These are phyloP conservation scores for Macaria notata DNA, from an alignment of 2,888 invertebrate species.

Conservation along the genomic window DNA sequence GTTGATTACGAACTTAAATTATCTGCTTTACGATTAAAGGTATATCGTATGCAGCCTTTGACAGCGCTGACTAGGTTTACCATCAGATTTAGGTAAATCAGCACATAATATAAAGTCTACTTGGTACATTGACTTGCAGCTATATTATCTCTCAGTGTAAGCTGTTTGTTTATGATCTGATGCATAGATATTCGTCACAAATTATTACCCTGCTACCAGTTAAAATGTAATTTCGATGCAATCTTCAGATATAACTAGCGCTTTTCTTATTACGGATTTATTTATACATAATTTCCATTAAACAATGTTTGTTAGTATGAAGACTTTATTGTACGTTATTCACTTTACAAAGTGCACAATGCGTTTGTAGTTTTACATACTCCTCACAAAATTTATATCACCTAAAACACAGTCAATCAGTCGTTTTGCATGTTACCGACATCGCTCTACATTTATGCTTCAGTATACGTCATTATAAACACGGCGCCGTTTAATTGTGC, in stretches of 20 bases:
- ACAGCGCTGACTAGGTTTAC: conserved; percentile 1
- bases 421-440: conserved; percentile 14
- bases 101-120: conserved; percentile 5
- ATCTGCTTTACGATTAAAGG: conserved; percentile 22
- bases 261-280: too few relatives aligned
- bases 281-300: too few relatives aligned
- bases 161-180: background rate
- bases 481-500: conserved; percentile 64
- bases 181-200: conserved; percentile 5
- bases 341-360: too few relatives aligned
- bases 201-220: background rate
- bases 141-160: background rate
- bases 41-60: conserved; percentile 7
- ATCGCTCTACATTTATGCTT: conserved; percentile 35
- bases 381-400: too few relatives aligned
- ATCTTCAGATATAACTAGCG: too few relatives aligned
- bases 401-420: background rate
- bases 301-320: too few relatives aligned
- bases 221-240: background rate
- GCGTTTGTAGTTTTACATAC: too few relatives aligned
- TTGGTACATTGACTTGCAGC: background rate
- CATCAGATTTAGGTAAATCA: conserved; percentile 1
- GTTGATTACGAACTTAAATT: conserved; percentile 32
- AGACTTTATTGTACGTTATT: too few relatives aligned
- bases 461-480: conserved; percentile 43